Evolutionary conservation across 2,888 invertebrate species (phyloP).

Genomic region (Polietes domitor): DNA sequence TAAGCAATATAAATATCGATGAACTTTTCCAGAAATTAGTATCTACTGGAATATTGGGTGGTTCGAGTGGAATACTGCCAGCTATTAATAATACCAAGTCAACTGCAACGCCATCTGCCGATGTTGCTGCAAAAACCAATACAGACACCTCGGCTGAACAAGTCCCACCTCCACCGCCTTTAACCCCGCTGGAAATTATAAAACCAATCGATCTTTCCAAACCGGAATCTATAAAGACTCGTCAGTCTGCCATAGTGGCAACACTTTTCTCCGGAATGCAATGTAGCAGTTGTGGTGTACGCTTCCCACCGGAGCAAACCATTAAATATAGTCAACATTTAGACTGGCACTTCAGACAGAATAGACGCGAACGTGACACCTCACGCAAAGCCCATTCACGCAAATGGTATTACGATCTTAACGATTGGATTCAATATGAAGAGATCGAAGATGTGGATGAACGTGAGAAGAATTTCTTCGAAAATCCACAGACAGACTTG

Average conservation of each 20-base stretch:
- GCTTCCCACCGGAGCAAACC: slow-evolving; percentile 94
- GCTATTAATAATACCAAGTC: slow-evolving; percentile 20
- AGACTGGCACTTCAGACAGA: slow-evolving; percentile 99
- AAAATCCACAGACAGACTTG: slow-evolving; percentile 84
- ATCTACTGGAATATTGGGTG: slow-evolving; percentile 89
- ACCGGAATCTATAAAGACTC: slow-evolving; percentile 88
- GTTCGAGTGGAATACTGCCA: slow-evolving; percentile 59
- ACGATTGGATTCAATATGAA: slow-evolving; percentile 97
- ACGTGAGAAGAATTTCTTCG: slow-evolving; percentile 94
- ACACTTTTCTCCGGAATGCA: slow-evolving; percentile 94
- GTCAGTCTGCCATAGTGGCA: slow-evolving; percentile 87
- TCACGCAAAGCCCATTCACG: slow-evolving; percentile 91
- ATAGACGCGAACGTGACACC: slow-evolving; percentile 92
- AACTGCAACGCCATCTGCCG: background rate
- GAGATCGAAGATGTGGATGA: slow-evolving; percentile 96
- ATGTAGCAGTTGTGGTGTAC: slow-evolving; percentile 97
- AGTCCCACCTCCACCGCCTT: slow-evolving; percentile 70
- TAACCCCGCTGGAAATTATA: slow-evolving; percentile 75
- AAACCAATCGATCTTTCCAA: slow-evolving; percentile 86
- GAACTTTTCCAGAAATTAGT: slow-evolving; percentile 93
- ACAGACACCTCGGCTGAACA: slow-evolving; percentile 48
- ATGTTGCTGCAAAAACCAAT: background rate
- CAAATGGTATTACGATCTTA: slow-evolving; percentile 93
- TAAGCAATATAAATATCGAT: slow-evolving; percentile 84
- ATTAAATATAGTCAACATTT: slow-evolving; percentile 96